Evolutionary conservation across 2,888 invertebrate genomes (phyloP).

Genomic region (Trachelus stipa): DNA sequence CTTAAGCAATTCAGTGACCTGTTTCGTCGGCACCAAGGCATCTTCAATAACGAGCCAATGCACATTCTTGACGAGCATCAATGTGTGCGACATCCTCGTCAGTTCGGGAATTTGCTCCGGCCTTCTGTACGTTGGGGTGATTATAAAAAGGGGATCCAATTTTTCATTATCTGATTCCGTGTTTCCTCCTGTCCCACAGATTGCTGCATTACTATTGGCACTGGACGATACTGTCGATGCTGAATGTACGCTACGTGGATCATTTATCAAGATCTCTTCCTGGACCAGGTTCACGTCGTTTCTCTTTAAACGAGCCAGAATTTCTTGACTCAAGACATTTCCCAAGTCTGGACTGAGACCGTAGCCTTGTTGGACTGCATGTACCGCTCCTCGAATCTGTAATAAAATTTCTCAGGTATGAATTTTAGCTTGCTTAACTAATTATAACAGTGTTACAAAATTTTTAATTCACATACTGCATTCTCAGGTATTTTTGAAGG

Average conservation of each 20-base stretch:
- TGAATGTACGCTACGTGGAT: conserved; percentile 22
- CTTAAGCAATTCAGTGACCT: conserved; percentile 68
- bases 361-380: conserved; percentile 46
- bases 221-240: not conserved
- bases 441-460: not conserved
- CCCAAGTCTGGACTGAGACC: conserved; percentile 58
- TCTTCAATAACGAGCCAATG: conserved; percentile 84
- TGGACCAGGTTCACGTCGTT: conserved; percentile 18
- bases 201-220: not conserved
- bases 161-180: conserved; percentile 19
- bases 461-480: conserved; percentile 36
- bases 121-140: conserved; percentile 81
- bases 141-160: conserved; percentile 71
- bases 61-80: conserved; percentile 75
- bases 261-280: conserved; percentile 27
- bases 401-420: conserved; percentile 7
- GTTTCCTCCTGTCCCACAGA: not conserved
- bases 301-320: conserved; percentile 46
- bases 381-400: conserved; percentile 54
- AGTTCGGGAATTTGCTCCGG: conserved; percentile 85
- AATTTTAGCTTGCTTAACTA: not conserved
- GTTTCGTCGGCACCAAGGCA: conserved; percentile 68
- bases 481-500: conserved; percentile 48
- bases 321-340: conserved; percentile 46
- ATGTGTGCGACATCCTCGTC: conserved; percentile 78